Percentiles rank a stretch among this genome's conserved stretches.
These are phyloP conservation scores for Psittacara wagleri DNA, from an alignment of 2,113 vertebrate genomes.

Conservation along the genomic window DNA sequence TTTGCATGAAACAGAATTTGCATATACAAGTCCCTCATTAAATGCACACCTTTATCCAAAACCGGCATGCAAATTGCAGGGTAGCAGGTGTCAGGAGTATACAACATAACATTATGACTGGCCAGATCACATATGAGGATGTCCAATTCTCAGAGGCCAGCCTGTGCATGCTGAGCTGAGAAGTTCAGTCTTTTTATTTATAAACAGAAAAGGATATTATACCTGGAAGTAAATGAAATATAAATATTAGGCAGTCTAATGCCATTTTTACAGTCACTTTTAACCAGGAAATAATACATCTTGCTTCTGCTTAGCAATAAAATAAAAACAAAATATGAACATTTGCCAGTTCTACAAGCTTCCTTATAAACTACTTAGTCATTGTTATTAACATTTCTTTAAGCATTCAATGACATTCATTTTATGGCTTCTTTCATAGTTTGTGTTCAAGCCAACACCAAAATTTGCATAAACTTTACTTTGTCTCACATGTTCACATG, in stretches of 20 bases:
- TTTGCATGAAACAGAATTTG: not conserved
- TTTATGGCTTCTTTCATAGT: not conserved
- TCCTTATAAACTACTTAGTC: not conserved
- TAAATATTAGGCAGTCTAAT: not conserved
- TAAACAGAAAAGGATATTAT: not conserved
- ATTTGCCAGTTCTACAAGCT: not conserved
- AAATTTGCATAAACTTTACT: not conserved
- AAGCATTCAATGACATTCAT: not conserved
- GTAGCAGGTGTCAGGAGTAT: not conserved
- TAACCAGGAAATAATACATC: not conserved
- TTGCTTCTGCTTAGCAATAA: not conserved
- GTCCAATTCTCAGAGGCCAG: not conserved
- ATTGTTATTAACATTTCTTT: not conserved
- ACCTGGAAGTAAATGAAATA: not conserved
- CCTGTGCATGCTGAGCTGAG: not conserved
- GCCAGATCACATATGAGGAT: not conserved
- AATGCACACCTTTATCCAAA: not conserved
- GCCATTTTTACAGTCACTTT: not conserved
- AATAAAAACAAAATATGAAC: not conserved
- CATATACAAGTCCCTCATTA: not conserved
- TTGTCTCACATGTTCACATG: not conserved
- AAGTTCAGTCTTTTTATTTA: not conserved
- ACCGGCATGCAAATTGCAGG: not conserved
- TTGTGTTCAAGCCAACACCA: not conserved
- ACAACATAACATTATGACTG: not conserved